Evolutionary conservation across 2,113 vertebrate species (phyloP), one percentile per base, ranked within the genome.

Genomic region (Scortum barcoo): DNA sequence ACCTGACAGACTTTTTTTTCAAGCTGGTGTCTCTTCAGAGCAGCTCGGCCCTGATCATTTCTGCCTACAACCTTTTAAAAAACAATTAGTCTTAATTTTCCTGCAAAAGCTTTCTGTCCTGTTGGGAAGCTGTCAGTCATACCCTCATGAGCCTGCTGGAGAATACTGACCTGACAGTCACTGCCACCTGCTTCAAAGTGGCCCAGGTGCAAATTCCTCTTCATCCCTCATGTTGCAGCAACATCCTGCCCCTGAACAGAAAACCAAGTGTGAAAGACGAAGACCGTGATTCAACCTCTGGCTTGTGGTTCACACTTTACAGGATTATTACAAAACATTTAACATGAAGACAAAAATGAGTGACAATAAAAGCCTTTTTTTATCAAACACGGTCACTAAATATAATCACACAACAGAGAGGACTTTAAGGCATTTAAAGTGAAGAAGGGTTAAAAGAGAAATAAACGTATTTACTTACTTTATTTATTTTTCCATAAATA

Each of bases 191-290:
- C 80, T 80, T 88, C 76, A 88, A 72, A 76, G 84, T 65, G 60
- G 72, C 63, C 88, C 90, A 92, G 85, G 91, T 91, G 91, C 81
- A 58, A 77, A 89, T 85, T 86, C 83, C 66, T 83, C 66, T 7
- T 22, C 68, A 48, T 60, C 81, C 70, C 80, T 62, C 76, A 81
- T 87, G 10, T 60, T 46, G 2, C 26, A 74, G 71, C 48, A n/a
- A 44, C 79, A 60, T 73, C 70, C 57, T 63, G 16, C 24, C 24
- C 62, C 78, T 66, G 57, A 38, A 54, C 30, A 28, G 48, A 67
- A 83, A 70, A 80, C 60, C 22, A 42, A 76, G 58, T 33, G 80
- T 82, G 80, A 90, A 83, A 83, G 76, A 87, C 19, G 79, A 80
- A 62, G 67, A 58, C 50, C 3, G 16, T 14, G 66, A 50, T 38